Conservation (phyloP, 2,113 vertebrate species). For the Mobula birostris region DNA sequence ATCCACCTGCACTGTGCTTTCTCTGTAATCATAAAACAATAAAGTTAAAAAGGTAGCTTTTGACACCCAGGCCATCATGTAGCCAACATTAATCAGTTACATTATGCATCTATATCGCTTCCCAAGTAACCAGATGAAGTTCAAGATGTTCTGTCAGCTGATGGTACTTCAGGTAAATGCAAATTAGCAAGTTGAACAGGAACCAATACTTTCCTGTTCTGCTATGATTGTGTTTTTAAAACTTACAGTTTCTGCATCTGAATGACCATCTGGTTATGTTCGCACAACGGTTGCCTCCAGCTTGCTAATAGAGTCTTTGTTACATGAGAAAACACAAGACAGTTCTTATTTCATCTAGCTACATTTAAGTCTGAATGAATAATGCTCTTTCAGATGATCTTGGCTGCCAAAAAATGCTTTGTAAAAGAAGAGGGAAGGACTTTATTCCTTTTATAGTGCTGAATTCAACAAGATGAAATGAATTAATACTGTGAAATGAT, state of each 20-base stretch:
- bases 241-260: neutral
- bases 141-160: neutral
- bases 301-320: neutral
- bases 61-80: neutral
- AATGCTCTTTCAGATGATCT: neutral
- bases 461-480: neutral
- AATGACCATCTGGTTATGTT: neutral
- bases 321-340: neutral
- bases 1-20: too few species aligned
- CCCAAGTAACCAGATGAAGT: neutral
- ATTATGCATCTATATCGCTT: neutral
- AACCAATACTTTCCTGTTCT: neutral
- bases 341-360: neutral
- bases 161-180: neutral
- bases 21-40: too few species aligned
- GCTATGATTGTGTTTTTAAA: neutral
- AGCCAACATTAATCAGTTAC: neutral
- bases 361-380: neutral
- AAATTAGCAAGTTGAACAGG: too few species aligned
- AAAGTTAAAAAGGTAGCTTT: neutral
- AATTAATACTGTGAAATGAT: neutral
- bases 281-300: neutral
- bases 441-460: neutral
- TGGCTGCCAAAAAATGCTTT: neutral
- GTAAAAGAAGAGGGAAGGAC: neutral